Base-by-base conservation (phyloP, 1,140 invertebrate species). In the Phenacoccus solenopsis region DNA sequence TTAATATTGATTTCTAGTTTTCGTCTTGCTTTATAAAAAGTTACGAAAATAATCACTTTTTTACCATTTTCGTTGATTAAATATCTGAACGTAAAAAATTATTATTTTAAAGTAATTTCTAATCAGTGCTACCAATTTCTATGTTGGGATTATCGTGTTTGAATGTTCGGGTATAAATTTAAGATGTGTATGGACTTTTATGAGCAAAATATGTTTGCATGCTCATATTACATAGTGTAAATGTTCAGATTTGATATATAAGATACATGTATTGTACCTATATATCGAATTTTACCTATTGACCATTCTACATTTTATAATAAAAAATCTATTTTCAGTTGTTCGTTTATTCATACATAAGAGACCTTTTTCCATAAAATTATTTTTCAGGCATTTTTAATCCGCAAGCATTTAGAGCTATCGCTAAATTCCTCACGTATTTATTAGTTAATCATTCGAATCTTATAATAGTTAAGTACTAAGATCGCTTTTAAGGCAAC, bases 1-100 rank as follows among this genome's bases (percentile, higher is more conserved):
- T 64, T 25, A 64, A 64, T 64, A 64, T 64, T 27, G 59, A 64
- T 64, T 64, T 64, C 25, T 27, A 16, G 59, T 64, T 49, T 49
- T 49, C 38, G 38, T 49, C 12, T 49, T 49, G 38, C 38, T 49
- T 49, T 49, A 49, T 49, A 49, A 49, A 49, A 49, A 49, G 12
- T n/a, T 16, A 49, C 38, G 38, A 49, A 49, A 49, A 49, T 49
- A 49, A 49, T 49, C 38, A 16, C 12, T 49, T 49, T 49, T 49
- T 49, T 49, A n/a, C 20, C 16, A 49, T 9, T 49, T 49, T 49
- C 16, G 38, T 10, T 49, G 38, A 49, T 49, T 49, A 49, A n/a
- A 49, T 49, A 49, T 49, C n/a, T 49, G 16, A 16, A 49, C 38
- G 38, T 49, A 16, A 49, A 49, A 16, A 49, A n/a, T 16, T 49